These are phyloP conservation scores for Platyrinchus mystaceus DNA, from an alignment of 2,797 vertebrate species.

Conservation along the genomic window DNA sequence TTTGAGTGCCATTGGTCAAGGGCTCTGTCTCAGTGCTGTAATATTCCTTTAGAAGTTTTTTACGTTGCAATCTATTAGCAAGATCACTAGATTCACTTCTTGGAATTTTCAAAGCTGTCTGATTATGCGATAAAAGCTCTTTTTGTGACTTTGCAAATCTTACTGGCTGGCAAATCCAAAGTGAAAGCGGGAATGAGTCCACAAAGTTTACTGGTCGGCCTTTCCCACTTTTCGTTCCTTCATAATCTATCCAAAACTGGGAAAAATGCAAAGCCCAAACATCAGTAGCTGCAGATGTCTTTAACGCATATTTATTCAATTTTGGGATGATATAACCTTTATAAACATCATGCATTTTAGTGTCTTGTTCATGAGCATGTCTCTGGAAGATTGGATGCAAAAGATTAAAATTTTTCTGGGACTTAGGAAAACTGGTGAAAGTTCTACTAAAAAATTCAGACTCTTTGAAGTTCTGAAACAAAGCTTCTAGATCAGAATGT, in stretches of 20 bases:
- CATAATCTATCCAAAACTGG: constrained; percentile 98
- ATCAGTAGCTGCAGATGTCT: constrained; percentile 88
- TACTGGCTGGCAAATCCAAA: constrained; percentile 92
- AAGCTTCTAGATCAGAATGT: constrained; percentile 89
- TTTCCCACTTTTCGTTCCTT: constrained; percentile 87
- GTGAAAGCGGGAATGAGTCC: constrained; percentile 92
- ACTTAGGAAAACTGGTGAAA: constrained; percentile 81
- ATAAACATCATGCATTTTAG: constrained; percentile 91
- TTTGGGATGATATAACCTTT: constrained; percentile 84
- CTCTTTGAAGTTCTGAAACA: constrained; percentile 92
- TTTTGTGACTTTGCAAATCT: constrained; percentile 85
- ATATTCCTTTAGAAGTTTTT: constrained; percentile 91
- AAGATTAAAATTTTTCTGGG: constrained; percentile 78
- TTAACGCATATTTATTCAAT: constrained; percentile 84
- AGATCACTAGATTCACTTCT: constrained; percentile 87
- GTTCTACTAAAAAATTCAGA: constrained; percentile 86
- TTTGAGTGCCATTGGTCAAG: constrained; percentile 78
- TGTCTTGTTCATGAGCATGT: constrained; percentile 94
- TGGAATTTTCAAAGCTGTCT: constrained; percentile 66
- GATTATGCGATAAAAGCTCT: constrained; percentile 65
- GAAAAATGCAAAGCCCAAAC: constrained; percentile 94
- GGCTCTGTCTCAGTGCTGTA: constrained; percentile 81
- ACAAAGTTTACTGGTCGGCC: constrained; percentile 91
- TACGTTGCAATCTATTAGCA: constrained; percentile 85
- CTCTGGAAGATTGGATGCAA: constrained; percentile 90